Percentiles rank a stretch among this genome's conserved stretches.
Evolutionary conservation across 2,797 vertebrate species (phyloP).

Genomic region (Pygocentrus nattereri): DNA sequence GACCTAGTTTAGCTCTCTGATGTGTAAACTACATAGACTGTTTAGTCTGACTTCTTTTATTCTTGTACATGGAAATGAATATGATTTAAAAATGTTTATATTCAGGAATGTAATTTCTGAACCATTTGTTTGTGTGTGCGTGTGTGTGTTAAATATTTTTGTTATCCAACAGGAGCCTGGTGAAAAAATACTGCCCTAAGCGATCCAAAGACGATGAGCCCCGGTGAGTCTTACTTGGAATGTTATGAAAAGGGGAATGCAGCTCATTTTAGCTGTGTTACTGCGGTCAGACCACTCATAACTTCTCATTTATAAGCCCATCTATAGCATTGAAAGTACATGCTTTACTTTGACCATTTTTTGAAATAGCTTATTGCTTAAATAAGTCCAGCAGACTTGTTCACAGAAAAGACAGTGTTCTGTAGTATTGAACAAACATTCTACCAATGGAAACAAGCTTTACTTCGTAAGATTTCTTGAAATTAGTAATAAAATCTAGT

Average conservation of each 20-base stretch:
- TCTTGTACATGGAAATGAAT: background rate
- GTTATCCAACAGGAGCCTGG: conserved; percentile 84
- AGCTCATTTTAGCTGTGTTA: background rate
- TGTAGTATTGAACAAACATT: too few relatives aligned
- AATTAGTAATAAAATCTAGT: too few relatives aligned
- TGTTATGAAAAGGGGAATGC: background rate
- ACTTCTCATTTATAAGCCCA: too few relatives aligned
- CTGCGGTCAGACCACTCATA: background rate
- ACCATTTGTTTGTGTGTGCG: background rate
- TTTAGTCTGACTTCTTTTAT: conserved; percentile 27
- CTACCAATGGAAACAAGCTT: too few relatives aligned
- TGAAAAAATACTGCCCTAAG: conserved; percentile 98
- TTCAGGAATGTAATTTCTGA: conserved; percentile 15
- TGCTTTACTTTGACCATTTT: too few relatives aligned
- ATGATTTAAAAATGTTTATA: conserved; percentile 7
- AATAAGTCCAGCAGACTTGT: too few relatives aligned
- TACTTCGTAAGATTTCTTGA: too few relatives aligned
- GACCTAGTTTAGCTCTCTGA: conserved; percentile 52
- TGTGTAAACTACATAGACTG: conserved; percentile 24
- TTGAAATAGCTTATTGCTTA: too few relatives aligned
- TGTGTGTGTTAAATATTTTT: conserved; percentile 36
- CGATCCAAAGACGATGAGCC: conserved; percentile 98
- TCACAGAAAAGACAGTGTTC: too few relatives aligned
- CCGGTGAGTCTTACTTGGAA: conserved; percentile 78
- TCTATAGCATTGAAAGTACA: too few relatives aligned